These are phyloP conservation scores for Mystacides longicornis DNA, from an alignment of 2,888 invertebrate species.

Conservation along the genomic window DNA sequence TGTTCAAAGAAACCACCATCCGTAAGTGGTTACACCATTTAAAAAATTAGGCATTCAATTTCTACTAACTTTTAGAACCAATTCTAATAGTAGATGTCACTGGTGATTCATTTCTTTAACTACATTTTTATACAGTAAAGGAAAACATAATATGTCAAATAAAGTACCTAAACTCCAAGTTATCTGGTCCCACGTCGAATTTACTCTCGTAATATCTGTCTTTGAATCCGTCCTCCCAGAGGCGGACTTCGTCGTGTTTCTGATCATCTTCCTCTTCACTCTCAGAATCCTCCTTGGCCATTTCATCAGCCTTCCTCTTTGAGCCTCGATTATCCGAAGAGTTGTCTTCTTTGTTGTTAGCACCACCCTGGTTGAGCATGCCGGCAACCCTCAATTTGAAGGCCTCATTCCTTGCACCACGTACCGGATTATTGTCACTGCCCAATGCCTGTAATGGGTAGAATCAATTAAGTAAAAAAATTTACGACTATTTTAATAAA, in stretches of 20 bases:
- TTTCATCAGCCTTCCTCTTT: conserved; percentile 44
- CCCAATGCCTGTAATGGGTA: conserved; percentile 52
- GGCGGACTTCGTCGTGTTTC: conserved; percentile 78
- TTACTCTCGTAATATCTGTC: conserved; percentile 96
- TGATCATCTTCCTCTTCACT: conserved; percentile 63
- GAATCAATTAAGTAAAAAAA: too few relatives aligned
- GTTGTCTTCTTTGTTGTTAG: neutral
- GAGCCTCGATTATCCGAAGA: conserved; percentile 31
- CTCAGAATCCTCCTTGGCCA: conserved; percentile 33
- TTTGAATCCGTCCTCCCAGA: conserved; percentile 97
- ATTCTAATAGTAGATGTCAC: too few relatives aligned
- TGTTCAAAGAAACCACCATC: too few relatives aligned
- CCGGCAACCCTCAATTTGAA: conserved; percentile 60
- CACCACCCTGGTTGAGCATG: conserved; percentile 48
- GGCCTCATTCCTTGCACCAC: conserved; percentile 71
- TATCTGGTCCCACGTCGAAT: conserved; percentile 70
- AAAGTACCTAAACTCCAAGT: conserved; percentile 69
- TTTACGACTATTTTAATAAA: too few relatives aligned
- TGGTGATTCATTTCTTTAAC: too few relatives aligned
- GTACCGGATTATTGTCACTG: conserved; percentile 44
- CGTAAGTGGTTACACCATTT: too few relatives aligned
- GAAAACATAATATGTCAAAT: neutral
- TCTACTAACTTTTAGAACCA: too few relatives aligned
- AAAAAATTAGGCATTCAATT: too few relatives aligned
- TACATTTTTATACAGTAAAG: too few relatives aligned